These are phyloP conservation scores for Calidris pugnax DNA, from an alignment of 2,113 vertebrate genomes.

Conservation along the genomic window DNA sequence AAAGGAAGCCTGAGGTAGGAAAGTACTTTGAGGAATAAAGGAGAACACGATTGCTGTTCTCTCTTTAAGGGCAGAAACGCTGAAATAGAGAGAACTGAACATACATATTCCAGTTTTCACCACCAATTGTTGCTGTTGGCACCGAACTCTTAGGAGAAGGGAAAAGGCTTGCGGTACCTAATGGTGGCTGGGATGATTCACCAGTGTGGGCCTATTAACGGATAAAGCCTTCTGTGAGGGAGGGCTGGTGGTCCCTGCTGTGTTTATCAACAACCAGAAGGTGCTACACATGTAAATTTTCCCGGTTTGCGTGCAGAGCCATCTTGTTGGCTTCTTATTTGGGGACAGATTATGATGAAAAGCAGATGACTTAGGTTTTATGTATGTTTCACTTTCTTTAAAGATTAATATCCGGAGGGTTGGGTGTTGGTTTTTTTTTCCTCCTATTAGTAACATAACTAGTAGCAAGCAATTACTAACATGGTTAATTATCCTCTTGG, in stretches of 20 bases:
- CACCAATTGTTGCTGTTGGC: not conserved
- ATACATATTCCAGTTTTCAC: not conserved
- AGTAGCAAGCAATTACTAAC: not conserved
- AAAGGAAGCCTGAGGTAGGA: not conserved
- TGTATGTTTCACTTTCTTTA: not conserved
- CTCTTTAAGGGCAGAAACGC: not conserved
- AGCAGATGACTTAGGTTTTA: not conserved
- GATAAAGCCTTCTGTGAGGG: not conserved
- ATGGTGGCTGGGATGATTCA: not conserved
- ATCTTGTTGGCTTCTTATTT: not conserved
- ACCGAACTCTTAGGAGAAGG: not conserved
- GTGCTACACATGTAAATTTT: not conserved
- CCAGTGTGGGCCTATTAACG: not conserved
- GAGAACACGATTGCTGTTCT: not conserved
- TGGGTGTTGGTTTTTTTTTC: not conserved
- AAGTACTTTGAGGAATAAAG: not conserved
- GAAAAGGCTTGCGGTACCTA: not conserved
- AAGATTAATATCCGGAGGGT: not conserved
- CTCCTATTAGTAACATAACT: not conserved
- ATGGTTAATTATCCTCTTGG: not conserved
- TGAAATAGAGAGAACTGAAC: not conserved
- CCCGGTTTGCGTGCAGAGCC: not conserved
- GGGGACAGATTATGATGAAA: not conserved
- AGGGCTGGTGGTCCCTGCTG: not conserved
- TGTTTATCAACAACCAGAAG: slow-evolving; percentile 18